These are phyloP conservation scores for Papilio glaucus DNA, from an alignment of 1,140 invertebrate genomes.

Conservation along the genomic window DNA sequence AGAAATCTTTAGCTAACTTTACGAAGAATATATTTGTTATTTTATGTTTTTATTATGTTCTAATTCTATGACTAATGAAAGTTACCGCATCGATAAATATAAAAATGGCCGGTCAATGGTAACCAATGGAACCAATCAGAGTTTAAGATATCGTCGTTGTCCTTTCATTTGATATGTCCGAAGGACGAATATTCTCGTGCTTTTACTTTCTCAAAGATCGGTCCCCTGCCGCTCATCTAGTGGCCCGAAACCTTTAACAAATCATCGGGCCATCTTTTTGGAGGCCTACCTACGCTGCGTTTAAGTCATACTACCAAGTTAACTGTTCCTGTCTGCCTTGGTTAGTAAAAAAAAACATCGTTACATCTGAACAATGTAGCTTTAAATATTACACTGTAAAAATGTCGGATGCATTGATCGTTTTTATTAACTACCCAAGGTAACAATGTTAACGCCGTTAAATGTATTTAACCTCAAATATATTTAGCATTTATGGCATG, in stretches of 20 bases:
- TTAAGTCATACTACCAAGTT: background rate
- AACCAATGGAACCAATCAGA: too few relatives aligned
- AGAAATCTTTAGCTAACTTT: background rate
- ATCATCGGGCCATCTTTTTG: too few relatives aligned
- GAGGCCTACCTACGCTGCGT: too few relatives aligned
- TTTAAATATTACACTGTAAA: constrained; percentile 2
- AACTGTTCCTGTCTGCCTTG: background rate
- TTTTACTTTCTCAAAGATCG: too few relatives aligned
- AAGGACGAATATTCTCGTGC: too few relatives aligned
- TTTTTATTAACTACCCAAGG: background rate
- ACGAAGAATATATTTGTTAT: background rate
- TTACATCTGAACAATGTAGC: background rate
- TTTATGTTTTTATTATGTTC: background rate
- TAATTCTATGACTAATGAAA: background rate
- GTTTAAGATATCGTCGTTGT: too few relatives aligned
- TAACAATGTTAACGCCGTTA: constrained; percentile 23
- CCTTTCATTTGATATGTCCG: too few relatives aligned
- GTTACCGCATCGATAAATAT: too few relatives aligned
- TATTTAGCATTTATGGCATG: constrained; percentile 19
- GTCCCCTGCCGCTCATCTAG: too few relatives aligned
- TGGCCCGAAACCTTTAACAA: too few relatives aligned
- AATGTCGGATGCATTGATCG: constrained; percentile 3
- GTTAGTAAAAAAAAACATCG: background rate
- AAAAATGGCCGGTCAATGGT: too few relatives aligned
- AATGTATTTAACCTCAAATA: constrained; percentile 23